A percentile compares a stretch with the other conserved stretches of the same genome.
phyloP scores from a whole-genome alignment of 2,797 vertebrate species.

The Rhabdophis nuchalis region DNA sequence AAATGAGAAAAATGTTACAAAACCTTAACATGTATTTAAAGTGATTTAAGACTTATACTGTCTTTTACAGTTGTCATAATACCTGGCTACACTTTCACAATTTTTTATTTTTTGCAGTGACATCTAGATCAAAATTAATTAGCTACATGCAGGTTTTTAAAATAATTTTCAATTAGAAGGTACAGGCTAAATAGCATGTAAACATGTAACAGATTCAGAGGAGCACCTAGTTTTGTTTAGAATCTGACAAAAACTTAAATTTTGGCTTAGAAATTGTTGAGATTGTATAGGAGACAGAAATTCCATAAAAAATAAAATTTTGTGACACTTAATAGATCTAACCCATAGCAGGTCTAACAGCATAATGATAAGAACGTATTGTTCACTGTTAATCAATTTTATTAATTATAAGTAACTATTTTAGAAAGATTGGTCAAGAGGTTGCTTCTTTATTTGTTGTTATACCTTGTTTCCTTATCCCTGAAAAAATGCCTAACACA shows the following conservation, averaged over 20 bases:
- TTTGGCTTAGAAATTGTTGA: background rate
- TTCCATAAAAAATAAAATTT: background rate
- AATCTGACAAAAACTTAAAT: background rate
- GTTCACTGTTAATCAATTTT: background rate
- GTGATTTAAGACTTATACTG: background rate
- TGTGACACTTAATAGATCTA: background rate
- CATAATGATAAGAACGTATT: background rate
- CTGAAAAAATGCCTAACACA: background rate
- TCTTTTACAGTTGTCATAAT: background rate
- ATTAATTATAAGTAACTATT: background rate
- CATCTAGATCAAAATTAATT: background rate
- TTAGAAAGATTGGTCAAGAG: background rate
- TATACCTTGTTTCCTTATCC: background rate
- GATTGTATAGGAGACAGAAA: background rate
- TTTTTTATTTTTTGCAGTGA: background rate
- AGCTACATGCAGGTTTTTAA: background rate
- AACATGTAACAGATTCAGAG: background rate
- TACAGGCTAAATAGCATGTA: background rate
- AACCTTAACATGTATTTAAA: background rate
- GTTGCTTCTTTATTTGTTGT: background rate
- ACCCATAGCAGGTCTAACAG: background rate
- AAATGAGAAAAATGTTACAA: background rate
- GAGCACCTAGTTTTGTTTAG: background rate
- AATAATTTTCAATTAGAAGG: background rate
- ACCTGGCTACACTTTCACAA: background rate